Percentiles rank a stretch among this genome's conserved stretches.
Conservation (phyloP, 2,113 vertebrate genomes). For the Xiphophorus couchianus region DNA sequence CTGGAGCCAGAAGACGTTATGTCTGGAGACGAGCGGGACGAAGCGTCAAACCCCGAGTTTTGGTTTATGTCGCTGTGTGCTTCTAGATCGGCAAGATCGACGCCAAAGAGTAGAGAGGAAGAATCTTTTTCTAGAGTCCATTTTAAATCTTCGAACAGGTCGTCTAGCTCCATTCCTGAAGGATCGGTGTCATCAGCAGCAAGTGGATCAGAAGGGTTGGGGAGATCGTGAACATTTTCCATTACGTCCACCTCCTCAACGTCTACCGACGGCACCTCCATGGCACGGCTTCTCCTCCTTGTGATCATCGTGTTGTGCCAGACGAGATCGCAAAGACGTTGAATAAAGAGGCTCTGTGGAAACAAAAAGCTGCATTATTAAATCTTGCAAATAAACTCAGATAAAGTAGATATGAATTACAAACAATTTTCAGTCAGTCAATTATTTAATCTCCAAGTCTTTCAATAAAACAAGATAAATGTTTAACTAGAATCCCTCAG, state of each 20-base stretch:
- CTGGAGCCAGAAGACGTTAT: constrained; percentile 14
- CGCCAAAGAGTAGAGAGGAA: constrained; percentile 49
- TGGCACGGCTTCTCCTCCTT: constrained; percentile 74
- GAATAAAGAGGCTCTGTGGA: constrained; percentile 21
- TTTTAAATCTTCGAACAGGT: constrained; percentile 72
- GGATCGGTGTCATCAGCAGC: constrained; percentile 50
- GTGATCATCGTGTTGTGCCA: constrained; percentile 74
- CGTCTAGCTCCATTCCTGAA: constrained; percentile 67
- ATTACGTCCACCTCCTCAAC: constrained; percentile 37
- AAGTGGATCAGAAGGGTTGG: constrained; percentile 12
- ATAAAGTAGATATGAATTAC: background rate
- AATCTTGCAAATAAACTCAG: background rate
- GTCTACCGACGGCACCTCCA: constrained; percentile 30
- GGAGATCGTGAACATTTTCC: constrained; percentile 34
- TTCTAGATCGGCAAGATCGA: constrained; percentile 40
- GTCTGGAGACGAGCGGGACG: constrained; percentile 47
- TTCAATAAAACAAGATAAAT: no score
- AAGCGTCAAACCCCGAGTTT: constrained; percentile 33
- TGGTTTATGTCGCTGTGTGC: constrained; percentile 22
- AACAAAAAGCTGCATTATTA: background rate
- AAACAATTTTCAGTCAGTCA: background rate
- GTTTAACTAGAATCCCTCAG: no score
- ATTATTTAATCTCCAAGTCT: no score
- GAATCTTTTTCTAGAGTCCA: constrained; percentile 69
- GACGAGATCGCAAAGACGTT: background rate